Evolutionary conservation across 2,888 invertebrate species (phyloP).

Genomic region (Thera obeliscata): DNA sequence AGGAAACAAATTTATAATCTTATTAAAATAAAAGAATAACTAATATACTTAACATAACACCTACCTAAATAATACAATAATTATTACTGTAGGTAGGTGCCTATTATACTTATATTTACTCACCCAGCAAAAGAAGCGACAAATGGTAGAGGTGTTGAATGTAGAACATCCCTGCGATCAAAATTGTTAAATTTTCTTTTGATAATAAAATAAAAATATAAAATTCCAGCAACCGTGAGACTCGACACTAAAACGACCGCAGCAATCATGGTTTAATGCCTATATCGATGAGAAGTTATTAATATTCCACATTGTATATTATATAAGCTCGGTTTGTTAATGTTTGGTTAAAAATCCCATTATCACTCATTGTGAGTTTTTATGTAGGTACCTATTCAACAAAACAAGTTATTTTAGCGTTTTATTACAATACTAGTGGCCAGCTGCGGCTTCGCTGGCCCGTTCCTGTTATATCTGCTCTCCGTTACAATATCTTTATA

Average conservation of each 20-base stretch:
- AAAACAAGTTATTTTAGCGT: no score
- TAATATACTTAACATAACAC: no score
- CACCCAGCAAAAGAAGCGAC: constrained; percentile 39
- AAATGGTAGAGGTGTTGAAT: constrained; percentile 39
- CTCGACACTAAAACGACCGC: constrained; percentile 40
- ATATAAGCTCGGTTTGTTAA: constrained; percentile 30
- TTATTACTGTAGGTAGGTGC: neutral
- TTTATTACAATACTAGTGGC: no score
- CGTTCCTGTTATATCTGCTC: no score
- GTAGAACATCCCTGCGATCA: constrained; percentile 36
- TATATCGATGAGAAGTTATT: constrained; percentile 26
- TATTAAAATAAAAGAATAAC: no score
- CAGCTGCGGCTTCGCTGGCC: no score
- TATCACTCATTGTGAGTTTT: no score
- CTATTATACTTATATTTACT: constrained; percentile 5
- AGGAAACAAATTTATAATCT: no score
- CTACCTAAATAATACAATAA: no score
- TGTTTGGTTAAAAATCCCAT: no score
- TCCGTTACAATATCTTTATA: no score
- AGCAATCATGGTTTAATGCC: constrained; percentile 36
- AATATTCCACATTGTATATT: constrained; percentile 23
- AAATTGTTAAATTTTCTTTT: constrained; percentile 35
- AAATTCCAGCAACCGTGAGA: constrained; percentile 34
- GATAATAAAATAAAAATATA: constrained; percentile 41
- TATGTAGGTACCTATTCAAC: no score